Evolutionary conservation across 2,113 vertebrate genomes (phyloP).

Genomic region (Onychostoma macrolepis): DNA sequence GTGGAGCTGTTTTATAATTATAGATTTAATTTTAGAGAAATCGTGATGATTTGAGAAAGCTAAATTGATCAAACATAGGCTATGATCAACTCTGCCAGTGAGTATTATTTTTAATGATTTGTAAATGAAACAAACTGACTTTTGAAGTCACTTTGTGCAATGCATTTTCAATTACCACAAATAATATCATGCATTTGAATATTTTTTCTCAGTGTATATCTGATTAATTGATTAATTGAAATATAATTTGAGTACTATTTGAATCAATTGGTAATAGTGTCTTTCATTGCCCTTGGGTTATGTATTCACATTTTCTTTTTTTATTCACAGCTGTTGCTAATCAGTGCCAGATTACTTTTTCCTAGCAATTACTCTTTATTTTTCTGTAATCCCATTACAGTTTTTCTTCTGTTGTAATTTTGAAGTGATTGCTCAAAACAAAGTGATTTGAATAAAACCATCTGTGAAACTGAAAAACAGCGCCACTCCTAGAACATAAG

Average conservation of each 20-base stretch:
- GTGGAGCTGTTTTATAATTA: too few relatives aligned
- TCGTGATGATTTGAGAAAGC: too few relatives aligned
- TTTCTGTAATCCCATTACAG: not conserved
- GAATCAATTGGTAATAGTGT: not conserved
- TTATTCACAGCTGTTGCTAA: not conserved
- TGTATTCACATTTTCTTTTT: not conserved
- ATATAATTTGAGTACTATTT: not conserved
- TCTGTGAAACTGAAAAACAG: not conserved
- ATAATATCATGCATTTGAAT: not conserved
- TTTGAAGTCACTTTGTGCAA: not conserved
- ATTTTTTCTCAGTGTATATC: not conserved
- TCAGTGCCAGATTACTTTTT: not conserved
- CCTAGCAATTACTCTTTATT: not conserved
- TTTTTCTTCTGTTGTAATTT: not conserved
- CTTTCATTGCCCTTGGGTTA: not conserved
- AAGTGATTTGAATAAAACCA: not conserved
- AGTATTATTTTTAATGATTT: not conserved
- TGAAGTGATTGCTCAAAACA: not conserved
- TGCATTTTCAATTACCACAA: not conserved
- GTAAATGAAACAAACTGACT: not conserved
- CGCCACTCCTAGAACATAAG: not conserved
- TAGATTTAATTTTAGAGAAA: too few relatives aligned
- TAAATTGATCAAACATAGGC: too few relatives aligned
- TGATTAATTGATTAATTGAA: not conserved
- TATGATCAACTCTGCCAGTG: too few relatives aligned